These are phyloP conservation scores for Hycleus cichorii DNA, from an alignment of 1,140 invertebrate genomes.

Conservation along the genomic window DNA sequence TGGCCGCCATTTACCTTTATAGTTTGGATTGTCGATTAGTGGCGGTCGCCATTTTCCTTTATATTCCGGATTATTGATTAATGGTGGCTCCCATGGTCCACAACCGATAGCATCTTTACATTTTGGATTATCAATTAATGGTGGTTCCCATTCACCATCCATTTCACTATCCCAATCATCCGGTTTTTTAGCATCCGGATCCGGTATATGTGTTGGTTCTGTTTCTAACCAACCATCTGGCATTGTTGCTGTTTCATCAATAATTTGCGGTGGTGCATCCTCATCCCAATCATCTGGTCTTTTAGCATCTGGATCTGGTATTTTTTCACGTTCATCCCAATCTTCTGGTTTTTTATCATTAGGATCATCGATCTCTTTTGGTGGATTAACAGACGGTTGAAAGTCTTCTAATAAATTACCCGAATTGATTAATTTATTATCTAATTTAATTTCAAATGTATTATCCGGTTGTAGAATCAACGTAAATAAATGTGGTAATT, in stretches of 20 bases:
- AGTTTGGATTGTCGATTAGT: constrained; percentile 89
- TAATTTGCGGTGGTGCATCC: constrained; percentile 80
- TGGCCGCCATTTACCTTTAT: constrained; percentile 91
- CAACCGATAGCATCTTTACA: constrained; percentile 69
- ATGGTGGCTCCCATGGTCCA: constrained; percentile 80
- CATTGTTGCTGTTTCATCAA: constrained; percentile 80
- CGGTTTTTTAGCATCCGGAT: constrained; percentile 81
- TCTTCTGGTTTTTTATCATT: constrained; percentile 82
- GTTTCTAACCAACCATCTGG: constrained; percentile 93
- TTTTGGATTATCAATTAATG: constrained; percentile 81
- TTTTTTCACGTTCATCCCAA: constrained; percentile 97
- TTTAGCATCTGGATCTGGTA: constrained; percentile 74
- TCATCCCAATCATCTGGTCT: constrained; percentile 97
- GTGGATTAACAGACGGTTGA: constrained; percentile 89
- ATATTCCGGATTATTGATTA: constrained; percentile 84
- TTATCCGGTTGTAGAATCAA: constrained; percentile 86
- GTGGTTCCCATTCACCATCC: constrained; percentile 98
- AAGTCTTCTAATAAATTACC: constrained; percentile 87
- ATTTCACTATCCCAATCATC: constrained; percentile 96
- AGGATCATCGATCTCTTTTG: constrained; percentile 92
- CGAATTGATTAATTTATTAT: constrained; percentile 72
- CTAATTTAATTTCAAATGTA: constrained; percentile 61
- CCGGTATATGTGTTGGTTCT: constrained; percentile 81
- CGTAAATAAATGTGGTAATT: constrained; percentile 91
- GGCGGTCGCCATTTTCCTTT: constrained; percentile 90